Base-by-base conservation (phyloP, 2,113 vertebrate genomes). In the Labrus mixtus region DNA sequence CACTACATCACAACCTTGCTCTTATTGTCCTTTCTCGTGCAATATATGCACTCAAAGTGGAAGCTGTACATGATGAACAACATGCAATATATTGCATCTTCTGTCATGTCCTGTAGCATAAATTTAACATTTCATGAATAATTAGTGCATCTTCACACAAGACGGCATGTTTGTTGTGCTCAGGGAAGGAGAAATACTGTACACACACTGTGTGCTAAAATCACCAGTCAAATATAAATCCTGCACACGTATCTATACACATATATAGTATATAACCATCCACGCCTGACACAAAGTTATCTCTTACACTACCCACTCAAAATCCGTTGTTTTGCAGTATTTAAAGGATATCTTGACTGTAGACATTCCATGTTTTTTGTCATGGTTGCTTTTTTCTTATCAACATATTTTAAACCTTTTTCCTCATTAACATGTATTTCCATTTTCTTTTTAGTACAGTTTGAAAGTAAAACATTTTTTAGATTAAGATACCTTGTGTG, bases 1-100 rank as follows among this genome's bases (percentile, higher is more conserved):
- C 66, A 25, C 71, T 37, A 9, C 73, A 61, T 76, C 48, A 13
- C 73, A 86, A 87, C 90, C 86, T 90, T 87, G 81, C 73, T 55
- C 70, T 43, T 29, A 8, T 60, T 59, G 85, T 81, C 85, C 69
- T 86, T 55, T 76, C 62, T 60, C 41, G 57, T 75, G 56, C 59
- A 68, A 53, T 69, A 55, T 51, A 60, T 60, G 64, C 76, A 62
- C 41, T 55, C 29, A 11, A 19, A 59, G 46, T 2, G 1, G 16
- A n/a, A 67, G 48, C 19, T 33, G 45, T 17, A 48, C 41, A 54
- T 43, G 65, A 56, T 55, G 50, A 22, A 33, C 36, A 22, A 12
- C 19, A 3, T 20, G 67, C 77, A 61, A 68, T 37, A 67, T 43
- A 20, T 37, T 16, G 33, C 29, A 33, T 76, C 55, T 76, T 70